These are phyloP conservation scores for Neria commutata DNA, from an alignment of 2,888 invertebrate genomes.

Conservation along the genomic window DNA sequence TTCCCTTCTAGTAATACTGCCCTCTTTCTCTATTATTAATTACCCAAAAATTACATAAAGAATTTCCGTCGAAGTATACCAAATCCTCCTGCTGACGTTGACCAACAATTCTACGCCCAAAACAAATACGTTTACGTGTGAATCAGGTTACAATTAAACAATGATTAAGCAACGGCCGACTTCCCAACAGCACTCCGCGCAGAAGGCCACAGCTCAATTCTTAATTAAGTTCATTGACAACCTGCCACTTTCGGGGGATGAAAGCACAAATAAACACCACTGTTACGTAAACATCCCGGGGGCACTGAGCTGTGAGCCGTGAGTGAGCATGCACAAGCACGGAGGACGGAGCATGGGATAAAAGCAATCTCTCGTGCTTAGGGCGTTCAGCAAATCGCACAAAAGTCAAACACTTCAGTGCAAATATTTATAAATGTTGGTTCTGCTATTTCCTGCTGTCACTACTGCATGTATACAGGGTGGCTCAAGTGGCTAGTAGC, in stretches of 20 bases:
- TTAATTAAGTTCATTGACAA: constrained; percentile 27
- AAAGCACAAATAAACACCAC: neutral
- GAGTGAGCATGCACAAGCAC: neutral
- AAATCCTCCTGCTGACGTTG: neutral
- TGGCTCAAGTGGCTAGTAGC: neutral
- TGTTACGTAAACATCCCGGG: neutral
- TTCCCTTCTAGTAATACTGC: no score
- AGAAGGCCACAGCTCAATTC: constrained; percentile 12
- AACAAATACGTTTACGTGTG: constrained; percentile 7
- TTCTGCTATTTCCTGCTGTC: no score
- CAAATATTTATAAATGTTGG: constrained; percentile 17
- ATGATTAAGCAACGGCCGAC: constrained; percentile 20
- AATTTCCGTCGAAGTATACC: neutral
- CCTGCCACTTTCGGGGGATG: constrained; percentile 2
- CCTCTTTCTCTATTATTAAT: no score
- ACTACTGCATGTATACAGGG: neutral
- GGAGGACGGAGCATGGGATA: neutral
- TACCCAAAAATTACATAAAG: neutral
- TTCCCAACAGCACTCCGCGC: neutral
- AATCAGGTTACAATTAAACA: constrained; percentile 25
- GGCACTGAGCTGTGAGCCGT: no score
- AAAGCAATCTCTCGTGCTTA: constrained; percentile 16
- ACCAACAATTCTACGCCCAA: neutral
- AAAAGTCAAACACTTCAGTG: constrained; percentile 20
- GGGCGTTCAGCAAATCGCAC: constrained; percentile 10